phyloP scores from a whole-genome alignment of 2,797 vertebrate species.

The Cynodonichthys magdalenae region DNA sequence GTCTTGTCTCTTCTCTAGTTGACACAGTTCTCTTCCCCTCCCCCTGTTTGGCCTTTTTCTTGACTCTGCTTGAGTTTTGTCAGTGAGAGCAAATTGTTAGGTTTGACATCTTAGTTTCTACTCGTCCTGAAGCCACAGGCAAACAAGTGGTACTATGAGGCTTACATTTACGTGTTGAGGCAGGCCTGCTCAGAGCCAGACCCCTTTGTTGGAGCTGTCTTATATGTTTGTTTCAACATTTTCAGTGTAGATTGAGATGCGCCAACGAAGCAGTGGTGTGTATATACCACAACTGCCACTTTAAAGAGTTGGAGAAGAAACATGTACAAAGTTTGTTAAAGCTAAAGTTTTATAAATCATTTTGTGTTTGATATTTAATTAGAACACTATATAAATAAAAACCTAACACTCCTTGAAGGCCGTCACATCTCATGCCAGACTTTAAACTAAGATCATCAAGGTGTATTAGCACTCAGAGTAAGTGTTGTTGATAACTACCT shows the following conservation, averaged over 20 bases:
- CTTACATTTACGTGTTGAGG: constrained; percentile 61
- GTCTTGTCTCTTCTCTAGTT: constrained; percentile 24
- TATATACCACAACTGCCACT: constrained; percentile 10
- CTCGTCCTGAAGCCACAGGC: constrained; percentile 24
- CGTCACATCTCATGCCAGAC: too few species aligned
- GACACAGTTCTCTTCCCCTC: constrained; percentile 42
- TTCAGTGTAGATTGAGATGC: constrained; percentile 53
- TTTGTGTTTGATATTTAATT: neutral
- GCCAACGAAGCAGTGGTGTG: constrained; percentile 17
- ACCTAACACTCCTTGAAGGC: too few species aligned
- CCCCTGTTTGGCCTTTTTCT: constrained; percentile 26
- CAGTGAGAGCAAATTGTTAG: constrained; percentile 65
- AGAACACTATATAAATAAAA: too few species aligned
- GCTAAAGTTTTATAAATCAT: neutral
- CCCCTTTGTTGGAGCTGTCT: constrained; percentile 49
- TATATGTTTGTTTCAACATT: constrained; percentile 56
- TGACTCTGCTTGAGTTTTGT: constrained; percentile 48
- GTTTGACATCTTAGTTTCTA: constrained; percentile 50
- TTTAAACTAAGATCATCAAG: too few species aligned
- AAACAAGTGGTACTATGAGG: constrained; percentile 40
- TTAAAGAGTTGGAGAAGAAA: constrained; percentile 13
- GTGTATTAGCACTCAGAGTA: too few species aligned
- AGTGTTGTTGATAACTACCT: too few species aligned
- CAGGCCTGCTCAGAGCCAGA: constrained; percentile 46
- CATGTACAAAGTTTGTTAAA: neutral